These are phyloP conservation scores for Halcyon malimbica DNA, from an alignment of 2,113 vertebrate genomes.

Conservation along the genomic window DNA sequence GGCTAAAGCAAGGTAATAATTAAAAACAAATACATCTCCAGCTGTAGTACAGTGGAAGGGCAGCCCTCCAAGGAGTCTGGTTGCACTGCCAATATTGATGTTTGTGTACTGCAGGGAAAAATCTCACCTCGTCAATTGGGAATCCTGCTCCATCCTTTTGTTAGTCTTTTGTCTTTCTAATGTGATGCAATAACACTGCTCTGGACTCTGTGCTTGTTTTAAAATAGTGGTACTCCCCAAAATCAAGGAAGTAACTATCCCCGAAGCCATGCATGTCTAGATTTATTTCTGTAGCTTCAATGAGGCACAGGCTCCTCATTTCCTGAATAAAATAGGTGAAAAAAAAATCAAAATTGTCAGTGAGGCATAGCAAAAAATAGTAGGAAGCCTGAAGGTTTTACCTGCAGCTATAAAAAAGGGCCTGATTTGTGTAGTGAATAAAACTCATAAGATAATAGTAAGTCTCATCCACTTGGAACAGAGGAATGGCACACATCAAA, in stretches of 20 bases:
- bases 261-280: neutral
- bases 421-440: neutral
- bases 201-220: neutral
- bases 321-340: neutral
- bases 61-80: neutral
- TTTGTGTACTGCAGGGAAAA: neutral
- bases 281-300: neutral
- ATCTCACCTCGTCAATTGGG: neutral
- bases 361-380: neutral
- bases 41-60: neutral
- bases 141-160: neutral
- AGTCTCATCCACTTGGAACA: neutral
- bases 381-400: neutral
- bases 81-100: neutral
- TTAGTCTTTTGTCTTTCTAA: neutral
- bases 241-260: neutral
- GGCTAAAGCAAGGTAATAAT: neutral
- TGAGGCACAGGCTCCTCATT: neutral
- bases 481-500: neutral
- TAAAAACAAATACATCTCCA: neutral
- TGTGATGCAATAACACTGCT: neutral
- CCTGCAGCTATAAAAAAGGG: neutral
- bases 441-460: neutral
- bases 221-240: neutral
- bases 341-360: neutral